Base-by-base conservation (phyloP, 1,140 invertebrate genomes). In the Bradysia coprophila region DNA sequence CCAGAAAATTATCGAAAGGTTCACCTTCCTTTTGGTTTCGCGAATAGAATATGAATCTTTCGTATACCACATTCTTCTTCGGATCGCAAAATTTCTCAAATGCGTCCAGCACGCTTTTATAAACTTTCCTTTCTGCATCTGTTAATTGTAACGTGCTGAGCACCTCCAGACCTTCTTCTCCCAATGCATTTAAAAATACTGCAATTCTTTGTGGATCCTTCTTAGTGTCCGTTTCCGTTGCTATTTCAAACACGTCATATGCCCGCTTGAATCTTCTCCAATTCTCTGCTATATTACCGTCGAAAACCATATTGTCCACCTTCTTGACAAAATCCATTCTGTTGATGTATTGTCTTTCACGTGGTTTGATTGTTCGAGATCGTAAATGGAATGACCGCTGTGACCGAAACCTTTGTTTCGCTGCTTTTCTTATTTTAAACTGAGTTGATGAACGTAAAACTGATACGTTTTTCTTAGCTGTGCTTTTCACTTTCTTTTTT, bases 1-100 rank as follows among this genome's bases (percentile, higher is more conserved):
- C 50, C 16, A 50, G 10, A 43, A 52, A 57, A 16, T 18, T 23
- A 22, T 58, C 53, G 39, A 55, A 49, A 10, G 39, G 32, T 43
- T 56, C 50, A 19, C 48, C 47, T 31, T 55, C 49, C 34, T 44
- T 46, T 45, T 55, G 52, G 4, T 32, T 31, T 31, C 49, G 40
- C 6, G 23, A 43, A 38, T 51, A 46, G 38, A 56, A 55, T 19
- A 48, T 44, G 34, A 49, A 53, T 21, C 48, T 45, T 43, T 54
- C 49, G 38, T 45, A 48, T 10, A 46, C 46, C 4, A 48, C 41
- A 38, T 54, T 54, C 34, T 47, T 46, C 39, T 50, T 49, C n/a
- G 53, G 49, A 21, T 36, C 38, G 40, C 52, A 54, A 32, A 55
- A 49, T 9, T 43, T 38, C 9, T 47, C 38, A 46, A 49, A 52